Evolutionary conservation across 2,888 invertebrate genomes (phyloP).

Genomic region (Nasonia oneida): DNA sequence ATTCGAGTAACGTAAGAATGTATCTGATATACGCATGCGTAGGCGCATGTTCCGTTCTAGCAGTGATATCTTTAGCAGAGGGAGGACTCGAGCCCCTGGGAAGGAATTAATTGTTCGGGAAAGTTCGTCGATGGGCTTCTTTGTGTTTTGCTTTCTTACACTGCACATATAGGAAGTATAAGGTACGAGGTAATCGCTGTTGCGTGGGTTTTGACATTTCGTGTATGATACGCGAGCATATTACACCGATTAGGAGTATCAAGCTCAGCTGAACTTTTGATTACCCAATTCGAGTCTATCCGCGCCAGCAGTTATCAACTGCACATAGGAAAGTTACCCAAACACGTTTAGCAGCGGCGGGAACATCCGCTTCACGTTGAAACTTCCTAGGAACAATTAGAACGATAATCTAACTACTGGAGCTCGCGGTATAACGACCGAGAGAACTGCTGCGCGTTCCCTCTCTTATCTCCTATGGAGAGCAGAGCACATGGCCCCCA

Average conservation of each 20-base stretch:
- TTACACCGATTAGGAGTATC: not conserved
- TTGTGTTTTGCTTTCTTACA: not conserved
- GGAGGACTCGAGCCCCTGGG: not conserved
- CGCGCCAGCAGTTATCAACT: not conserved
- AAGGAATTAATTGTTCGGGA: slow-evolving; percentile 21
- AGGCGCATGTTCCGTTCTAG: not conserved
- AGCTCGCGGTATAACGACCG: slow-evolving; percentile 26
- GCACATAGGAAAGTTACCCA: not conserved
- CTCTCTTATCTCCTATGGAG: not conserved
- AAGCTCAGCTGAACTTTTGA: not conserved
- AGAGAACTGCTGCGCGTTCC: not conserved
- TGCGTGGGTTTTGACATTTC: not conserved
- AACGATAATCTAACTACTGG: slow-evolving; percentile 44
- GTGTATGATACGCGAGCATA: too few relatives aligned
- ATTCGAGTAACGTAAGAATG: not conserved
- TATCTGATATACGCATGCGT: not conserved
- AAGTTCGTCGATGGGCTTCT: not conserved
- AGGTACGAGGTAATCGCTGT: not conserved
- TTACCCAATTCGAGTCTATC: not conserved
- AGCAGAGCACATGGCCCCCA: not conserved
- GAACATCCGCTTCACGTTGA: slow-evolving; percentile 15
- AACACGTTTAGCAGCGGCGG: not conserved
- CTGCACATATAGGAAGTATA: not conserved
- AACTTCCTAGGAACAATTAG: slow-evolving; percentile 50
- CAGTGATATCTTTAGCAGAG: not conserved